Evolutionary conservation across 2,797 vertebrate genomes (phyloP).

Genomic region (Sebastes trivittatus): DNA sequence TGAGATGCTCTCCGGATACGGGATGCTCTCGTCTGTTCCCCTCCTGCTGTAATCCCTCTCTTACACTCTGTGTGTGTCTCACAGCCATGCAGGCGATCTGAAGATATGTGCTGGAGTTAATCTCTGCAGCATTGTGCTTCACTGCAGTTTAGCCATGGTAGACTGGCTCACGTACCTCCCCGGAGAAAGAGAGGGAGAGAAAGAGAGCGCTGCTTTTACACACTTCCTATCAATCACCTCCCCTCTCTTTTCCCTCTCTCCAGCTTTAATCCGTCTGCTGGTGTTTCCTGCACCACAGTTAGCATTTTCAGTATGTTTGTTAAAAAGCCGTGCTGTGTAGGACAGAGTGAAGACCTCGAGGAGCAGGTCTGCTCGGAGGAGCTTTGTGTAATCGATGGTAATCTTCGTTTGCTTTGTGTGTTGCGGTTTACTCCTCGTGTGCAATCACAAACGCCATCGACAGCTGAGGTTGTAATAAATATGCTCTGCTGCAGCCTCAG

Average conservation of each 20-base stretch:
- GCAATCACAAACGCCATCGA: neutral
- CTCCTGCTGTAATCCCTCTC: slow-evolving; percentile 61
- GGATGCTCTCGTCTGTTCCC: slow-evolving; percentile 20
- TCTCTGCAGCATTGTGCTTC: slow-evolving; percentile 77
- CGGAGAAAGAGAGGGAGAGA: slow-evolving; percentile 25
- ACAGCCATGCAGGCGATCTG: slow-evolving; percentile 43
- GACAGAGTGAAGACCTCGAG: neutral
- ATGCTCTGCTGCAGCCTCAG: slow-evolving; percentile 17
- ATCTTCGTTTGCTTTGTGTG: neutral
- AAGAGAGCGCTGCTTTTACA: neutral
- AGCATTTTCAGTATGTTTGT: neutral
- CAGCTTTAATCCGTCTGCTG: slow-evolving; percentile 17
- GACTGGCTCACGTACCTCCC: slow-evolving; percentile 70
- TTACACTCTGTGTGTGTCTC: slow-evolving; percentile 37
- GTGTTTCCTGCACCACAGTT: slow-evolving; percentile 27
- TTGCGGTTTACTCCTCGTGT: neutral
- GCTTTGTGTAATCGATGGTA: neutral
- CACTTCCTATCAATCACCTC: slow-evolving; percentile 24
- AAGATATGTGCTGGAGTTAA: slow-evolving; percentile 68
- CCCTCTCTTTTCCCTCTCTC: neutral
- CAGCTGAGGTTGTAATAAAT: slow-evolving; percentile 35
- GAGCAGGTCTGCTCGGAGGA: neutral
- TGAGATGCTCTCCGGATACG: slow-evolving; percentile 18
- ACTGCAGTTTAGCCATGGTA: slow-evolving; percentile 78
- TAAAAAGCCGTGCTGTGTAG: neutral